phyloP scores from a whole-genome alignment of 2,888 invertebrate species.

The Caenorhabditis macrosperma region DNA sequence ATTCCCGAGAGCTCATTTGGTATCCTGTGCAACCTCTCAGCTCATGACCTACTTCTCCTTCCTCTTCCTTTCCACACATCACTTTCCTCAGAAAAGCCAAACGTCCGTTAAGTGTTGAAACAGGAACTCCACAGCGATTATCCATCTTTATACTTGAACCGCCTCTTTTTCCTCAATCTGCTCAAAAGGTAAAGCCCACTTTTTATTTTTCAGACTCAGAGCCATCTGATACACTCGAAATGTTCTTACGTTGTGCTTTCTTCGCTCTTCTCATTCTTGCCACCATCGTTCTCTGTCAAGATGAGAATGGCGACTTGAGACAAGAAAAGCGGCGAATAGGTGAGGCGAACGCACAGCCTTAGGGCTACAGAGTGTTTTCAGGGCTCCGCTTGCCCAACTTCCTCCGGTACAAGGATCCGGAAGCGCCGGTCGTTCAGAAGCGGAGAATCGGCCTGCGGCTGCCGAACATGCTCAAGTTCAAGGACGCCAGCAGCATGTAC shows the following conservation, averaged over 20 bases:
- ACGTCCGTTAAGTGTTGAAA: constrained; percentile 12
- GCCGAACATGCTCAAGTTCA: constrained; percentile 61
- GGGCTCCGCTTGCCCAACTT: constrained; percentile 56
- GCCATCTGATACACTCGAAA: background rate
- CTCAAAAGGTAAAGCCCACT: background rate
- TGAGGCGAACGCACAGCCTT: too few species aligned
- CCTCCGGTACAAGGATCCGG: constrained; percentile 36
- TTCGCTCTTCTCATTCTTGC: constrained; percentile 36
- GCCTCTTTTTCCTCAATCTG: background rate
- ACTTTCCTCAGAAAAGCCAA: constrained; percentile 1
- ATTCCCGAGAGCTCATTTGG: constrained; percentile 29
- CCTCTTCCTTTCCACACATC: background rate
- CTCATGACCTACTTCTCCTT: constrained; percentile 35
- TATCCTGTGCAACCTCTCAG: constrained; percentile 35
- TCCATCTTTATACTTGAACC: constrained; percentile 21
- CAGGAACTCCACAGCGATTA: constrained; percentile 35
- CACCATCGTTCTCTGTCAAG: constrained; percentile 21
- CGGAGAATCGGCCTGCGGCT: constrained; percentile 60
- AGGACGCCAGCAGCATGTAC: constrained; percentile 41
- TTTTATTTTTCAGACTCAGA: constrained; percentile 18
- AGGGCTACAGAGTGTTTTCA: constrained; percentile 16
- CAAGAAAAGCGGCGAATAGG: constrained; percentile 49
- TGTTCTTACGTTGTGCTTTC: constrained; percentile 30
- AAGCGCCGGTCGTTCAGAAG: constrained; percentile 34
- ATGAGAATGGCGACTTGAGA: constrained; percentile 4